Percentiles rank a stretch among this genome's conserved stretches.
phyloP scores from a whole-genome alignment of 2,113 vertebrate genomes.

The Cryptoleucopteryx plumbea region DNA sequence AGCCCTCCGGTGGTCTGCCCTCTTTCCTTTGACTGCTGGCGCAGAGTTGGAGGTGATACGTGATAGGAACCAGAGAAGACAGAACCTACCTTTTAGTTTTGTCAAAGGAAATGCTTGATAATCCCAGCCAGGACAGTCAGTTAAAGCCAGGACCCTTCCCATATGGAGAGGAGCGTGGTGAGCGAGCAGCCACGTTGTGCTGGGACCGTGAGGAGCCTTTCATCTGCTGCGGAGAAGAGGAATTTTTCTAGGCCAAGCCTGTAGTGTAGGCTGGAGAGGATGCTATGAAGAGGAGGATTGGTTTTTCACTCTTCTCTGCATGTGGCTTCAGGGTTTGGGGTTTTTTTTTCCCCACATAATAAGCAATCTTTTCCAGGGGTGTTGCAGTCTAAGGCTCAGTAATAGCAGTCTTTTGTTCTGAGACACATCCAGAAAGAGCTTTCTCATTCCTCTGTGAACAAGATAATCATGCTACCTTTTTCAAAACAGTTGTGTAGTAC shows the following conservation, averaged over 20 bases:
- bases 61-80: not conserved
- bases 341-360: too few relatives aligned
- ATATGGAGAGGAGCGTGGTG: rapidly evolving
- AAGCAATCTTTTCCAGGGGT: not conserved
- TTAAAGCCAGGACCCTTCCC: not conserved
- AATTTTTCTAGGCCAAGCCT: not conserved
- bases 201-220: not conserved
- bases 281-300: not conserved
- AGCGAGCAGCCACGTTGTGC: not conserved
- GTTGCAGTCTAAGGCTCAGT: not conserved
- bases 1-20: not conserved
- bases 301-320: not conserved
- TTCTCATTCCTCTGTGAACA: not conserved
- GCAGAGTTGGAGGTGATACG: not conserved
- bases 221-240: not conserved
- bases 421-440: not conserved
- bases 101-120: not conserved
- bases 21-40: not conserved
- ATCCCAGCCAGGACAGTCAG: not conserved
- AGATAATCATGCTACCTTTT: not conserved
- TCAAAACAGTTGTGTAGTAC: too few relatives aligned
- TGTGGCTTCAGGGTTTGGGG: not conserved
- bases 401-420: not conserved
- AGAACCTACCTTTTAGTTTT: not conserved
- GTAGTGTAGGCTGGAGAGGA: not conserved